Conservation (phyloP, 1,140 invertebrate genomes). For the Eumaeus atala region DNA sequence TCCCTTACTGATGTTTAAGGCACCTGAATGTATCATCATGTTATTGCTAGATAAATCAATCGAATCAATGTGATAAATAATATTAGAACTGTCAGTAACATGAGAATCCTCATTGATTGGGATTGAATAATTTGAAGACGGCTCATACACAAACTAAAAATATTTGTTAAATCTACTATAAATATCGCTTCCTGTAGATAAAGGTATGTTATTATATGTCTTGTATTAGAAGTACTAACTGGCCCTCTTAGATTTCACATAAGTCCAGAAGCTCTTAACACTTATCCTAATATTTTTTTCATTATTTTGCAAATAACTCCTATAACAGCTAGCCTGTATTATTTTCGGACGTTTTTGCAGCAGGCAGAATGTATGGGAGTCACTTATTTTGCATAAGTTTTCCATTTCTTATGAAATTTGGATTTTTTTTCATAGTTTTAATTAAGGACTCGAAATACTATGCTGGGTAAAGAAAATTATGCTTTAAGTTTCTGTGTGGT, state of each 20-base stretch:
- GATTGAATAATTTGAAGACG: background rate
- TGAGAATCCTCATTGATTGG: background rate
- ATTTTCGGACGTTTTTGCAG: background rate
- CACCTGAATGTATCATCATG: background rate
- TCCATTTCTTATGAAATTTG: conserved; percentile 1
- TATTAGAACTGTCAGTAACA: background rate
- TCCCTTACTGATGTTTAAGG: background rate
- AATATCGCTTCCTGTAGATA: background rate
- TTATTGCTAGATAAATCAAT: background rate
- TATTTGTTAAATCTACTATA: background rate
- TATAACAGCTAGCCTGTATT: background rate
- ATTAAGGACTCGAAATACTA: background rate
- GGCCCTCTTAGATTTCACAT: background rate
- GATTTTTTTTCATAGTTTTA: conserved; percentile 17
- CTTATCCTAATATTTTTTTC: background rate
- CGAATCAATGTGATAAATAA: background rate
- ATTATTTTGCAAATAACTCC: background rate
- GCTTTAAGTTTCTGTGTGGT: background rate
- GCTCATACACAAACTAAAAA: background rate
- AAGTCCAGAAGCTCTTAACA: background rate
- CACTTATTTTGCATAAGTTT: background rate
- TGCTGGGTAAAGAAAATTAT: background rate
- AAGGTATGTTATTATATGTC: background rate
- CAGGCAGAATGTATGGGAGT: background rate
- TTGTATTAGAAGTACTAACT: background rate